Conservation (phyloP, 2,888 invertebrate genomes). For the Ariolimax columbianus region DNA sequence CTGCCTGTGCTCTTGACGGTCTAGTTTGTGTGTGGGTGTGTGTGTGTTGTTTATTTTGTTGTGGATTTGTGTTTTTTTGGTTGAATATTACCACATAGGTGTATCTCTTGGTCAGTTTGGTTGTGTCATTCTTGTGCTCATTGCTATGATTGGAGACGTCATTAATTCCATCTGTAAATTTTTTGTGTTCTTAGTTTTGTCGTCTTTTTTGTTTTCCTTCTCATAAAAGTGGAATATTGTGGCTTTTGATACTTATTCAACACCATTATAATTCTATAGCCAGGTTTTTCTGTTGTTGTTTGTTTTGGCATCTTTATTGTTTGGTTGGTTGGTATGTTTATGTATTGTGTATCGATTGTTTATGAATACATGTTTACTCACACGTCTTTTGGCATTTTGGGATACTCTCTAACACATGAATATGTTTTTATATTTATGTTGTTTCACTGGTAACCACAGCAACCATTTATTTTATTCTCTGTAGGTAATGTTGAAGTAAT, state of each 20-base stretch:
- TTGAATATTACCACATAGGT: conserved; percentile 35
- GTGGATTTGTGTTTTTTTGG: too few relatives aligned
- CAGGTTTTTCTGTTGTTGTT: not conserved
- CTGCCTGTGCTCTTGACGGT: conserved; percentile 48
- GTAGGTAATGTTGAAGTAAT: not conserved
- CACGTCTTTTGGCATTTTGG: conserved; percentile 46
- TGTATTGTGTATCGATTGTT: conserved; percentile 25
- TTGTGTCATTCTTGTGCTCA: conserved; percentile 33
- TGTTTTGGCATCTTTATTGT: conserved; percentile 8
- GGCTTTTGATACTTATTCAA: conserved; percentile 34
- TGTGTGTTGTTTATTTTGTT: conserved; percentile 8
- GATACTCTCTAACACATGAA: conserved; percentile 36
- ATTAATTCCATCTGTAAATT: conserved; percentile 39
- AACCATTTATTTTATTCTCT: not conserved
- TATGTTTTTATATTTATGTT: conserved; percentile 15
- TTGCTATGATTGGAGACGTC: conserved; percentile 38
- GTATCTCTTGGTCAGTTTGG: conserved; percentile 28
- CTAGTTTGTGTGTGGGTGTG: conserved; percentile 37
- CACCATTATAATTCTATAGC: conserved; percentile 17
- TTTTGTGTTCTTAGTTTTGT: conserved; percentile 7
- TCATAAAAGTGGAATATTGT: conserved; percentile 41
- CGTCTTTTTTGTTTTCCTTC: conserved; percentile 5
- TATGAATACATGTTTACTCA: conserved; percentile 21
- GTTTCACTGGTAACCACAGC: conserved; percentile 33
- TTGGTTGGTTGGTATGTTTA: conserved; percentile 29